Evolutionary conservation across 1,140 invertebrate species (phyloP).

Genomic region (Lithobius niger): DNA sequence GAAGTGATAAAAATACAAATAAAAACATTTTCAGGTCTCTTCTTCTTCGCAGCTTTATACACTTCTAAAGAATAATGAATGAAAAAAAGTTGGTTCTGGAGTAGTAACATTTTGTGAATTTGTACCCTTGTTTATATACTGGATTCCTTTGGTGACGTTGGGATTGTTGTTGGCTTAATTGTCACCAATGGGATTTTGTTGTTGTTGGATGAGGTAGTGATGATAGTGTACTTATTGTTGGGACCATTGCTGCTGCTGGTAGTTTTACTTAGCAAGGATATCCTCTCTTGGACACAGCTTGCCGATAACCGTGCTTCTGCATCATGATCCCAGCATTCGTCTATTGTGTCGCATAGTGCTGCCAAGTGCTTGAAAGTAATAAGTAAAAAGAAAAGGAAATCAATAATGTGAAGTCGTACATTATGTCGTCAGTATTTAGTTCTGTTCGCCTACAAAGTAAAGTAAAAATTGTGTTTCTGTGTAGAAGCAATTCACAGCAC

Average conservation of each 20-base stretch:
- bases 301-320: constrained; percentile 88
- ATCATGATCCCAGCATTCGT: constrained; percentile 98
- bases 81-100: no score
- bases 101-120: not conserved
- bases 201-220: constrained; percentile 10
- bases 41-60: no score
- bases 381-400: no score
- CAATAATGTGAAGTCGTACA: no score
- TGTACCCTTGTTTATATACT: constrained; percentile 13
- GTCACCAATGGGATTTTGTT: constrained; percentile 9
- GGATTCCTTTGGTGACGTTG: constrained; percentile 14
- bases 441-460: no score
- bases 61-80: no score
- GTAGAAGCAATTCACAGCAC: no score
- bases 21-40: not conserved
- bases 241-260: not conserved
- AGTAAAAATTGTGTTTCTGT: no score
- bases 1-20: not conserved
- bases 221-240: not conserved
- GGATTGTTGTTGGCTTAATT: not conserved
- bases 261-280: constrained; percentile 33
- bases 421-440: no score
- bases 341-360: constrained; percentile 79
- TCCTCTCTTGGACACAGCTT: constrained; percentile 84
- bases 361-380: constrained; percentile 57